phyloP scores from a whole-genome alignment of 1,140 invertebrate genomes.

The Schlechtendalia chinensis region DNA sequence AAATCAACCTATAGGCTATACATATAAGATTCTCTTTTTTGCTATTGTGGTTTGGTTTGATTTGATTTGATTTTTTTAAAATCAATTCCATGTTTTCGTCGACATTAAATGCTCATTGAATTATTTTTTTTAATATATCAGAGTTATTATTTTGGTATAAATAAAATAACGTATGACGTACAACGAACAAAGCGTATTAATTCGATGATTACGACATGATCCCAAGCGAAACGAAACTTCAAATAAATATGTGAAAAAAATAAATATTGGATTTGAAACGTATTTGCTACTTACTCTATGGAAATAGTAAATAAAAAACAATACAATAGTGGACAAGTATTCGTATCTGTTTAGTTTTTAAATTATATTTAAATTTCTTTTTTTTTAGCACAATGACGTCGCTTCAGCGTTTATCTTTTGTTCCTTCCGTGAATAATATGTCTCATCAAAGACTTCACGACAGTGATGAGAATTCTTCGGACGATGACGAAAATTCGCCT shows the following conservation, averaged over 20 bases:
- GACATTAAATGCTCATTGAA: too few species aligned
- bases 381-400: conserved; percentile 34
- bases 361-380: background rate
- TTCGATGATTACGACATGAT: background rate
- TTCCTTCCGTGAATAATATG: conserved; percentile 46
- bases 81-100: too few species aligned
- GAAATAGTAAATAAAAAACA: background rate
- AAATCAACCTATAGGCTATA: too few species aligned
- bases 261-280: background rate
- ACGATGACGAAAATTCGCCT: conserved; percentile 81
- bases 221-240: background rate
- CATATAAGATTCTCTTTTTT: too few species aligned
- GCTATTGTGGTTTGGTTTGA: too few species aligned
- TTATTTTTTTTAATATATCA: too few species aligned
- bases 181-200: too few species aligned
- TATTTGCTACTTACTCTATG: background rate
- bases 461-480: conserved; percentile 68
- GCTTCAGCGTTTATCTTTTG: conserved; percentile 34
- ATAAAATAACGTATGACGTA: too few species aligned
- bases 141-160: too few species aligned
- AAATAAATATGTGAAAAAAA: too few species aligned
- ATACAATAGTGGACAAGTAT: too few species aligned
- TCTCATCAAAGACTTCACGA: conserved; percentile 49
- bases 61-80: too few species aligned
- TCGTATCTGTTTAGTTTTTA: background rate